Base-by-base conservation (phyloP, 1,140 invertebrate genomes). In the Tetramorium simillimum region DNA sequence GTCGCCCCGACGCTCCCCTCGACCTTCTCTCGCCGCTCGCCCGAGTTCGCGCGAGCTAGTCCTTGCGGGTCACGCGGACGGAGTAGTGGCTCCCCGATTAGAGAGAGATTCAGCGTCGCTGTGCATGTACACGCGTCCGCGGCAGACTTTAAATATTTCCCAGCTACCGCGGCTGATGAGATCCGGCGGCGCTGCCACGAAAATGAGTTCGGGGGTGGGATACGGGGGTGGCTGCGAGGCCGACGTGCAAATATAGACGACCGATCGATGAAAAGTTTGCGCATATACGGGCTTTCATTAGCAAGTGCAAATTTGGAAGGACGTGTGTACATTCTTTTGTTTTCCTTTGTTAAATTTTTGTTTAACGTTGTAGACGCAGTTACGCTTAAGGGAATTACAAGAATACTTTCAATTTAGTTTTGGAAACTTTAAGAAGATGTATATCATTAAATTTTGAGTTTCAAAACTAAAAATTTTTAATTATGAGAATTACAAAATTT, bases 11-110 rank as follows among this genome's bases (percentile, higher is more conserved):
- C 28, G 28, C 46, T 12, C 12, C 3, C 70, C 84, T 85, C 73
- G 72, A 10, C 82, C 33, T 76, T 69, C 65, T 69, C 65, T 24
- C 82, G n/a, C 76, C 82, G 43, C 85, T 18, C 69, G 16, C 56
- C 51, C 63, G 46, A 46, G 33, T 3, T 33, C 16, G 37, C 12
- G 67, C 10, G 60, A 7, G 60, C 24, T 28, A 14, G 43, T 65
- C 63, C 33, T 37, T 43, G 37, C 49, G 46, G 33, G n/a, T 56
- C 60, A n/a, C 40, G 28, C 28, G n/a, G 21, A 37, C 28, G 16
- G 60, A 69, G 37, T 24, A 24, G 65, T 46, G 56, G 56, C 33
- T 60, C 21, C 70, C 16, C 73, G 33, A 33, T 33, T 33, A 4
- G 33, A 33, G 4, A 33, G 33, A 33, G 28, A 33, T 33, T 33